Conservation (phyloP, 2,113 vertebrate species). For the Oncorhynchus kisutch region DNA sequence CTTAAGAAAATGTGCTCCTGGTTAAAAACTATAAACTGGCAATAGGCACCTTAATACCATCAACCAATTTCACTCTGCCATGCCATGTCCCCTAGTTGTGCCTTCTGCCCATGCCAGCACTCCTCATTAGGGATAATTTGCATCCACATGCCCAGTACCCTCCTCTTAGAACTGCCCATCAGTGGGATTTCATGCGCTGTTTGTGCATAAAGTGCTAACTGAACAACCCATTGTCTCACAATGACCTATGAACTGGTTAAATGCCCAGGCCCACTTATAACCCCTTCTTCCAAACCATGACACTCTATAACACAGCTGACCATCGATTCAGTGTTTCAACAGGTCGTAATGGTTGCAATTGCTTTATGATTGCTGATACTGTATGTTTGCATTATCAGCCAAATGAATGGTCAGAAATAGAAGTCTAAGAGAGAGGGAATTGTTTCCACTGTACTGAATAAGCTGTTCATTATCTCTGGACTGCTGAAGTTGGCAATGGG, state of each 20-base stretch:
- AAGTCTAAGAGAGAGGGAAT: neutral
- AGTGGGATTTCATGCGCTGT: conserved; percentile 51
- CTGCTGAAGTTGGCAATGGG: conserved; percentile 11
- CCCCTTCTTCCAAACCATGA: conserved; percentile 3
- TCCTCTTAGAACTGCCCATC: conserved; percentile 20
- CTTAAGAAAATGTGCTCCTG: neutral
- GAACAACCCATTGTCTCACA: conserved; percentile 38
- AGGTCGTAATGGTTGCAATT: neutral
- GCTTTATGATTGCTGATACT: neutral
- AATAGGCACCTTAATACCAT: neutral
- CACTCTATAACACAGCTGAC: neutral
- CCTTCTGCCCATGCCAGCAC: neutral
- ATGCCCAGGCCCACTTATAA: conserved; percentile 18
- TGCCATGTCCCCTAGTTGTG: neutral
- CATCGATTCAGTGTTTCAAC: neutral
- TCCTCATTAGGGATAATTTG: conserved; percentile 31
- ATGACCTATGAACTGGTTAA: conserved; percentile 31
- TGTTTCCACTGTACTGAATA: neutral
- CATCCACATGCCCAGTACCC: conserved; percentile 25
- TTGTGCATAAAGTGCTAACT: conserved; percentile 53
- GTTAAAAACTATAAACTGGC: neutral
- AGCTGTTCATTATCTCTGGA: conserved; percentile 5
- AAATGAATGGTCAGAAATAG: conserved; percentile 20
- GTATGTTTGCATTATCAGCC: neutral
- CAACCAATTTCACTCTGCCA: neutral